These are phyloP conservation scores for Leuciscus waleckii DNA, from an alignment of 2,797 vertebrate species.

Conservation along the genomic window DNA sequence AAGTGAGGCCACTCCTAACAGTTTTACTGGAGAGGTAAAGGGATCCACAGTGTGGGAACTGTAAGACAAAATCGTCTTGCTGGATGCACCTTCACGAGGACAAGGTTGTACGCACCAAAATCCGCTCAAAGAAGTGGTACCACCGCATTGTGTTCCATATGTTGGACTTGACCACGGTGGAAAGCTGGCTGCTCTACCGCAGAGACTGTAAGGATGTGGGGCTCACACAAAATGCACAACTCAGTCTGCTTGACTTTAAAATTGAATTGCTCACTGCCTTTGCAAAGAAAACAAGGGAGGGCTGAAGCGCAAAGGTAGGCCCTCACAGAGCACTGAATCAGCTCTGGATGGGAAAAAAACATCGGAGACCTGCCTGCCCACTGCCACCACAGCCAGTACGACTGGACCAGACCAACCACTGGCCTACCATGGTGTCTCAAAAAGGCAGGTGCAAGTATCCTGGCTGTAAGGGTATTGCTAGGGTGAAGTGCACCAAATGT, in stretches of 20 bases:
- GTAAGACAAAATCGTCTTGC: constrained; percentile 5
- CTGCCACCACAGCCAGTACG: background rate
- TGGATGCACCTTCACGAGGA: constrained; percentile 19
- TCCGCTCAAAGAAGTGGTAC: constrained; percentile 39
- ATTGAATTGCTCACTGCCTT: constrained; percentile 21
- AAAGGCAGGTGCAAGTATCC: background rate
- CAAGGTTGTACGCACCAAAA: constrained; percentile 22
- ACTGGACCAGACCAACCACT: background rate
- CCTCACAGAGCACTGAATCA: background rate
- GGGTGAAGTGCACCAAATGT: background rate
- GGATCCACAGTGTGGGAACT: constrained; percentile 12
- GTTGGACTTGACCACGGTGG: constrained; percentile 23
- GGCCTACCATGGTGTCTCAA: background rate
- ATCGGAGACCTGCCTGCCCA: background rate
- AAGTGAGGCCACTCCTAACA: constrained; percentile 8
- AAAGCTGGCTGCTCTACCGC: constrained; percentile 31
- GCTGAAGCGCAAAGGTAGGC: background rate
- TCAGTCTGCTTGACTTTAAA: constrained; percentile 42
- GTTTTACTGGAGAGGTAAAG: constrained; percentile 25
- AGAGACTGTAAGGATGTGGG: constrained; percentile 18
- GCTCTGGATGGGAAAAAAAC: background rate
- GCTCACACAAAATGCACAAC: constrained; percentile 14
- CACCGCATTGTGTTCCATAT: constrained; percentile 25
- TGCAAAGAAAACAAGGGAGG: constrained; percentile 10
- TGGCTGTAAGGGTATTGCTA: background rate